phyloP scores from a whole-genome alignment of 2,888 invertebrate genomes.

The Rotaria magnacalcarata region DNA sequence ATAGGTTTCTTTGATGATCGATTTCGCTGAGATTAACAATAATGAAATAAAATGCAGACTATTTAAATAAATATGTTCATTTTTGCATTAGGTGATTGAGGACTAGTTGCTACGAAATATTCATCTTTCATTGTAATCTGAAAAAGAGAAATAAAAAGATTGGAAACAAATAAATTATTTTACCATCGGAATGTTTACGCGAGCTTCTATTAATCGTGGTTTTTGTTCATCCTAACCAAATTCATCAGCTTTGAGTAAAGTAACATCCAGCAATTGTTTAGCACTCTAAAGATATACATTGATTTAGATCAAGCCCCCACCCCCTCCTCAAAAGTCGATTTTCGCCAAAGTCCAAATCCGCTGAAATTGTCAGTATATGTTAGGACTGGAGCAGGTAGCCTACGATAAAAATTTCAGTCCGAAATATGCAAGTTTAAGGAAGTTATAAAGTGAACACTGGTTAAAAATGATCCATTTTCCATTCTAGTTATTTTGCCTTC shows the following conservation, averaged over 20 bases:
- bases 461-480: too few relatives aligned
- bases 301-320: too few relatives aligned
- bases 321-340: too few relatives aligned
- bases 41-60: background rate
- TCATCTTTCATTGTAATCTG: background rate
- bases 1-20: background rate
- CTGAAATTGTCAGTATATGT: too few relatives aligned
- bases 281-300: conserved; percentile 25
- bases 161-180: background rate
- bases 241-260: conserved; percentile 27
- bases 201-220: background rate
- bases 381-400: too few relatives aligned
- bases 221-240: background rate
- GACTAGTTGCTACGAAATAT: background rate
- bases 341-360: too few relatives aligned
- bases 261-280: conserved; percentile 22
- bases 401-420: too few relatives aligned
- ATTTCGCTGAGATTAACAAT: background rate
- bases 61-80: too few relatives aligned
- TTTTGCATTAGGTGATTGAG: background rate
- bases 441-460: too few relatives aligned
- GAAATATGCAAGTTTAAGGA: too few relatives aligned
- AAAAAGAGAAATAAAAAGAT: background rate
- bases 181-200: background rate
- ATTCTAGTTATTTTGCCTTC: too few relatives aligned